Percentiles rank a stretch among this genome's conserved stretches.
phyloP scores from a whole-genome alignment of 2,113 vertebrate genomes.

The Gadus chalcogrammus region DNA sequence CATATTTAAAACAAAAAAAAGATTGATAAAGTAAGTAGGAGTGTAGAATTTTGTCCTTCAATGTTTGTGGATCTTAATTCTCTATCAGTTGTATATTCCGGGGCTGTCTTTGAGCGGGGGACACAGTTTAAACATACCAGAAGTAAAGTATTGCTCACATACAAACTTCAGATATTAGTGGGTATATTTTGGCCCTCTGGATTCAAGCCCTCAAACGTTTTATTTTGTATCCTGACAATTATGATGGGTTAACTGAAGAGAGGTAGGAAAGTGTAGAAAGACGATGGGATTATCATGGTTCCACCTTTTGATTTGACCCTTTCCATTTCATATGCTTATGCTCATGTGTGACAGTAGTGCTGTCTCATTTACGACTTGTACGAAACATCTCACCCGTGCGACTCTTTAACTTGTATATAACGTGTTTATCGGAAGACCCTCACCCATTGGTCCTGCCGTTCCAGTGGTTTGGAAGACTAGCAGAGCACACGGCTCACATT shows the following conservation, averaged over 20 bases:
- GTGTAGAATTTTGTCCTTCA: conserved; percentile 53
- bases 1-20: conserved; percentile 41
- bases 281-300: conserved; percentile 25
- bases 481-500: conserved; percentile 43
- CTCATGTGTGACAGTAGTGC: conserved; percentile 61
- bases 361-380: conserved; percentile 58
- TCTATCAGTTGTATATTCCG: conserved; percentile 64
- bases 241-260: too few relatives aligned
- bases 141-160: conserved; percentile 5
- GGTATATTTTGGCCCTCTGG: too few relatives aligned
- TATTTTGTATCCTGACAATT: too few relatives aligned
- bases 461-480: conserved; percentile 51
- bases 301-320: conserved; percentile 33
- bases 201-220: too few relatives aligned
- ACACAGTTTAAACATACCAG: conserved; percentile 60
- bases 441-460: conserved; percentile 54
- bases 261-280: too few relatives aligned
- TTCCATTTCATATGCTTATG: conserved; percentile 57
- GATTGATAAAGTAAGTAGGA: conserved; percentile 41
- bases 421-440: conserved; percentile 56
- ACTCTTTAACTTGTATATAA: conserved; percentile 63
- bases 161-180: too few relatives aligned
- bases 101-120: conserved; percentile 57
- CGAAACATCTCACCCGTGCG: conserved; percentile 47
- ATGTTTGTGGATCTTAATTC: conserved; percentile 71